Evolutionary conservation across 2,888 invertebrate genomes (phyloP), one percentile per base, ranked within the genome.

Genomic region (Sesia apiformis): DNA sequence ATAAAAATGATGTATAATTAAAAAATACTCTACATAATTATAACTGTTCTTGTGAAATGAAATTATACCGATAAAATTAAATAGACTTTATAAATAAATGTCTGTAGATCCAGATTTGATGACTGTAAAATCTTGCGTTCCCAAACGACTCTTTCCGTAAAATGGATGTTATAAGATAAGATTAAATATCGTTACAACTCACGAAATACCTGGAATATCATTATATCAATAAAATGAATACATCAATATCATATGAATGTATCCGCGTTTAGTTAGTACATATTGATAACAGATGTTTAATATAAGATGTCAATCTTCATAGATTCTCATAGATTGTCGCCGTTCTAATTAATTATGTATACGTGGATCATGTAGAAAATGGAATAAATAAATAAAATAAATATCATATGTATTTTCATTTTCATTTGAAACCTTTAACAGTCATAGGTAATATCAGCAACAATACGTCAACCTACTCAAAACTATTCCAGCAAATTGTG

Each of bases 311-410:
- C 39, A 52, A 52, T 52, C 42, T 52, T 40, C 43, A 5, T 23
- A 23, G 23, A 23, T 43, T 38, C 50, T 49, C 51, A 50, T 43
- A 49, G 51, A 53, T 53, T 58, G 55, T 58, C n/a, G 52, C 60
- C 58, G 58, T 60, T 59, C 54, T 54, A 58, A 60, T 54, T 23
- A 23, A 57, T 54, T 58, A 62, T 64, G 65, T 66, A 66, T 64
- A 66, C 65, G 67, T 67, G 64, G 58, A 61, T 60, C 55, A 58
- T 62, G 67, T 67, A 67, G 66, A 55, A 61, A 55, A 59, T 61
- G 40, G 54, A 56, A 58, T 56, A 58, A 58, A 59, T 53, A 54
- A 58, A 55, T 58, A 50, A 52, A 53, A 53, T 51, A 51, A 52
- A 52, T 52, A 53, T 49, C 5, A 41, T 50, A 38, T 50, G 38